These are phyloP conservation scores for Anser cygnoides DNA, from an alignment of 2,113 vertebrate species.

Conservation along the genomic window DNA sequence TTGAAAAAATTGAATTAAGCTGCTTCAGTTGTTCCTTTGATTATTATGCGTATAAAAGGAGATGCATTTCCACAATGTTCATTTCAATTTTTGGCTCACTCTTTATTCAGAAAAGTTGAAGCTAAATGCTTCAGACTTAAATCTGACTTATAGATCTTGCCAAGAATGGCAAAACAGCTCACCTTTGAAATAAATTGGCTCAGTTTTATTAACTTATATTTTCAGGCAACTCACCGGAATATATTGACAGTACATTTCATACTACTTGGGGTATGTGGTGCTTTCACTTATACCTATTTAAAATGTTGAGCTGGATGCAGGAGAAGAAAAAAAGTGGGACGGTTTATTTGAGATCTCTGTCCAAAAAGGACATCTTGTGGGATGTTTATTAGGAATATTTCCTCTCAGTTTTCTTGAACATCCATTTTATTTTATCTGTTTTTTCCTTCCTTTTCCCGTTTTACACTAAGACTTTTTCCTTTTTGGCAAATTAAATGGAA, in stretches of 20 bases:
- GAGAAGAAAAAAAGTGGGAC: background rate
- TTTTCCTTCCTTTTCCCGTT: background rate
- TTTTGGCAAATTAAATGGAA: background rate
- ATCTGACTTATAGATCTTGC: background rate
- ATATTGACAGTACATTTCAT: background rate
- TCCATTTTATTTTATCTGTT: background rate
- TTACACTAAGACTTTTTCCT: background rate
- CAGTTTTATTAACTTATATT: background rate
- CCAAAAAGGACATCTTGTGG: background rate
- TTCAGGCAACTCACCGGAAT: background rate
- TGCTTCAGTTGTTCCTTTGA: background rate
- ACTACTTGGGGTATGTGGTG: background rate
- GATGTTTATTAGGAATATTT: background rate
- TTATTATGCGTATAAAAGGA: background rate
- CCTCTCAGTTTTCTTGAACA: background rate
- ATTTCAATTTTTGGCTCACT: background rate
- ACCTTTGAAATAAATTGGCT: slow-evolving; percentile 15
- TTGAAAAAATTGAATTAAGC: background rate
- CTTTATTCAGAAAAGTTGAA: background rate
- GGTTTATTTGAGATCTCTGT: background rate
- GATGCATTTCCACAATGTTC: background rate
- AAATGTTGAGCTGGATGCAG: background rate
- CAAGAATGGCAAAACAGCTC: background rate
- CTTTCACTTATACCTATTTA: background rate
- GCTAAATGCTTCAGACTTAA: background rate